Conservation (phyloP, 2,888 invertebrate genomes). For the Mythimna loreyi region DNA sequence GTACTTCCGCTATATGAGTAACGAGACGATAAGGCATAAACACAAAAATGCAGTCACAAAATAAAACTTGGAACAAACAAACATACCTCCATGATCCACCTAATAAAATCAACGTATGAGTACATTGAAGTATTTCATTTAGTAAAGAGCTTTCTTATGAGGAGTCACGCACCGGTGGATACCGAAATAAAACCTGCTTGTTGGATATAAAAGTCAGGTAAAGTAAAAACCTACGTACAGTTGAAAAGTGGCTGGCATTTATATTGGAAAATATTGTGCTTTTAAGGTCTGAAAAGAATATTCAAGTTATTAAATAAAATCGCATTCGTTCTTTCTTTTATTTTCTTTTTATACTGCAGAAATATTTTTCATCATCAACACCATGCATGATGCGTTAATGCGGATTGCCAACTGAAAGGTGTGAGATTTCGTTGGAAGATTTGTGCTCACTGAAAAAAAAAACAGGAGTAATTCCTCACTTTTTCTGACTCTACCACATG, state of each 20-base stretch:
- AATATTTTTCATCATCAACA: neutral
- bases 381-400: too few relatives aligned
- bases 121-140: conserved; percentile 59
- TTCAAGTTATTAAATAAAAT: neutral
- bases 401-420: too few relatives aligned
- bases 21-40: neutral
- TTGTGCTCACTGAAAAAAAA: too few relatives aligned
- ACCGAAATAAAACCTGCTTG: conserved; percentile 47
- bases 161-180: conserved; percentile 34
- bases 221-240: conserved; percentile 6
- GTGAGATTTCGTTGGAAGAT: too few relatives aligned
- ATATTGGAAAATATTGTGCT: conserved; percentile 13
- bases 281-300: neutral
- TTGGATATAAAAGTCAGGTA: conserved; percentile 25
- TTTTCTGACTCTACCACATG: too few relatives aligned
- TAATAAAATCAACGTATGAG: conserved; percentile 27
- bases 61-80: conserved; percentile 14
- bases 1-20: too few relatives aligned
- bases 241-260: conserved; percentile 10
- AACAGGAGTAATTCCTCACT: too few relatives aligned
- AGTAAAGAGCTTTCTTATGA: conserved; percentile 62
- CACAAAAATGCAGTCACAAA: neutral
- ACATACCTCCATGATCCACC: neutral
- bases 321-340: neutral
- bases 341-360: neutral